These are phyloP conservation scores for Pemphredon lugubris DNA, from an alignment of 2,888 invertebrate species.

Conservation along the genomic window DNA sequence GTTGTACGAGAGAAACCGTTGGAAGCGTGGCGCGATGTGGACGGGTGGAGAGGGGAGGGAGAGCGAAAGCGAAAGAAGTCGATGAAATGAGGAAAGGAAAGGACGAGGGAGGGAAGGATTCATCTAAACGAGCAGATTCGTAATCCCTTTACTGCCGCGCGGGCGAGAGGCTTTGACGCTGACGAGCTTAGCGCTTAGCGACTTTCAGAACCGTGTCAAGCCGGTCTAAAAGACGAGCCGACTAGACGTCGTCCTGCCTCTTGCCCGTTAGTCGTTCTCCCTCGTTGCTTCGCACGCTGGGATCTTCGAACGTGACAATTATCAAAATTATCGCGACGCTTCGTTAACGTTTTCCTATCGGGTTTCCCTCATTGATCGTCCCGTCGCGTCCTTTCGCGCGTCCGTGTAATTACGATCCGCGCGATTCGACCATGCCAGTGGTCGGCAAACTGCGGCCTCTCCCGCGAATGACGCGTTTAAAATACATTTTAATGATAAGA, in stretches of 20 bases:
- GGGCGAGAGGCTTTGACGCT: conserved; percentile 61
- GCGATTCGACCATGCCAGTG: too few species aligned
- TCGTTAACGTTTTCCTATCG: too few species aligned
- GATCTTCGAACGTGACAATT: neutral
- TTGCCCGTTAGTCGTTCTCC: conserved; percentile 36
- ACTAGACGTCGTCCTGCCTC: conserved; percentile 41
- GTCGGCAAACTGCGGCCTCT: too few species aligned
- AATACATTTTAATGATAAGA: too few species aligned
- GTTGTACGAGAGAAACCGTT: too few species aligned
- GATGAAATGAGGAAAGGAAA: neutral
- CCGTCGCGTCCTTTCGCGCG: too few species aligned
- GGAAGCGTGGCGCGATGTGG: neutral
- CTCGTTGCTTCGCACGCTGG: conserved; percentile 17
- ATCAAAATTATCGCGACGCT: too few species aligned
- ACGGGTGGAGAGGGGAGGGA: neutral
- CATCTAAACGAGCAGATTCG: conserved; percentile 57
- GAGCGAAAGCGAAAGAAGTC: neutral
- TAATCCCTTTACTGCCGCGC: conserved; percentile 60
- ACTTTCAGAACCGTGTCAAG: conserved; percentile 64
- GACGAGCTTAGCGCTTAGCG: conserved; percentile 65
- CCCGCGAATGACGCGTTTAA: too few species aligned
- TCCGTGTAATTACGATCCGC: too few species aligned
- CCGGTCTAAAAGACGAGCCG: conserved; percentile 60
- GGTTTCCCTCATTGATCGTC: too few species aligned
- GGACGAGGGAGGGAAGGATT: conserved; percentile 35